Conservation (phyloP, 2,888 invertebrate species). For the Drosophila mimetica region DNA sequence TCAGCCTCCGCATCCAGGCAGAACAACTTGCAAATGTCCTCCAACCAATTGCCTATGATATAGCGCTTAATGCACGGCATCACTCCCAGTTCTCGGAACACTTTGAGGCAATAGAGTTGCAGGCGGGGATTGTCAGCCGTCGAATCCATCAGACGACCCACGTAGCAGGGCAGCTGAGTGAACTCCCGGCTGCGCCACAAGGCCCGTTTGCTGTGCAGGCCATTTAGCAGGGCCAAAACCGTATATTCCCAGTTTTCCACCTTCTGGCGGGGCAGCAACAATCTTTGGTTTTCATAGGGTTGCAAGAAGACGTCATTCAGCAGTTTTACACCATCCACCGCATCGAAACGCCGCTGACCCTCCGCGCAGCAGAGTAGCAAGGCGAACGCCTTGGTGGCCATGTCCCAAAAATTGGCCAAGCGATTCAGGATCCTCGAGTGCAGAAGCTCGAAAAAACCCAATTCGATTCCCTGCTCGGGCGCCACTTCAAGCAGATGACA, state of each 20-base stretch:
- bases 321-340: conserved; percentile 68
- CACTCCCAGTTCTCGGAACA: conserved; percentile 74
- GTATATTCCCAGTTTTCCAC: conserved; percentile 66
- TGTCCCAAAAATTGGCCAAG: conserved; percentile 62
- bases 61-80: conserved; percentile 82
- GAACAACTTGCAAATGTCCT: conserved; percentile 53
- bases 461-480: conserved; percentile 72
- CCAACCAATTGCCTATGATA: conserved; percentile 71
- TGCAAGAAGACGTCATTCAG: conserved; percentile 67
- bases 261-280: conserved; percentile 19
- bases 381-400: conserved; percentile 80
- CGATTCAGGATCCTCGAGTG: conserved; percentile 58
- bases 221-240: conserved; percentile 72
- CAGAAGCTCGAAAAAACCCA: conserved; percentile 80
- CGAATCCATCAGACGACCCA: conserved; percentile 63
- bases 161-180: conserved; percentile 65
- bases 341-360: conserved; percentile 74
- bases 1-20: conserved; percentile 65
- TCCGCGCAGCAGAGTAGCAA: conserved; percentile 77
- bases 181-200: conserved; percentile 81
- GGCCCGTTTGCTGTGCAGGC: conserved; percentile 69
- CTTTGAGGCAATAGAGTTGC: conserved; percentile 80
- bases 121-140: conserved; percentile 54
- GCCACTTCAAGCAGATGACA: conserved; percentile 72
- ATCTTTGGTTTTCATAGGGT: background rate